A percentile compares a stretch with the other conserved stretches of the same genome.
These are phyloP conservation scores for Betta splendens DNA, from an alignment of 2,797 vertebrate species.

Conservation along the genomic window DNA sequence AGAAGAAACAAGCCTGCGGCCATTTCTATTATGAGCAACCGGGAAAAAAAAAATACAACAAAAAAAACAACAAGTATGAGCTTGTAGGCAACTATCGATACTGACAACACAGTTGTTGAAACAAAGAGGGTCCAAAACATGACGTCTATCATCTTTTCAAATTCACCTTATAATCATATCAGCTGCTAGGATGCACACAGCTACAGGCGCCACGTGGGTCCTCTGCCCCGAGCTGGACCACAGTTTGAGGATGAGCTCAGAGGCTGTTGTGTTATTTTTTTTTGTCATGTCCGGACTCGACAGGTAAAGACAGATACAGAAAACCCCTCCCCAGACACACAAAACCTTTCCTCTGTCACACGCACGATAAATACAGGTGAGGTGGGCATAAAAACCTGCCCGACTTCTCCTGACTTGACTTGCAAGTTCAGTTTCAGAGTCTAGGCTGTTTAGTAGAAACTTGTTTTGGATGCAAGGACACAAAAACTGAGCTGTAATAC, in stretches of 20 bases:
- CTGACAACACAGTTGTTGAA: conserved; percentile 7
- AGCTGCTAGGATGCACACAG: not conserved
- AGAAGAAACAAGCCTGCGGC: conserved; percentile 32
- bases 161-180: not conserved
- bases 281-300: conserved; percentile 67
- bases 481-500: not conserved
- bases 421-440: conserved; percentile 54
- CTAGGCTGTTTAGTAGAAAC: conserved; percentile 9
- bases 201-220: not conserved
- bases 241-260: conserved; percentile 59
- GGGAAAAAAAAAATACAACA: conserved; percentile 27
- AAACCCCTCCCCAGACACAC: conserved; percentile 45
- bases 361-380: conserved; percentile 22
- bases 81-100: conserved; percentile 36
- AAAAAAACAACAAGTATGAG: conserved; percentile 44
- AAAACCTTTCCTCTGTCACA: conserved; percentile 13
- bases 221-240: conserved; percentile 30
- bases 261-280: conserved; percentile 32
- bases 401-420: conserved; percentile 65
- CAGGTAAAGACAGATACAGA: conserved; percentile 34
- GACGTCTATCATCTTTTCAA: not conserved
- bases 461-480: not conserved
- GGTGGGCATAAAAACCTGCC: conserved; percentile 66
- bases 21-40: conserved; percentile 27
- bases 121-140: not conserved